Conservation (phyloP, 2,113 vertebrate species). For the Paracanthobrama guichenoti region DNA sequence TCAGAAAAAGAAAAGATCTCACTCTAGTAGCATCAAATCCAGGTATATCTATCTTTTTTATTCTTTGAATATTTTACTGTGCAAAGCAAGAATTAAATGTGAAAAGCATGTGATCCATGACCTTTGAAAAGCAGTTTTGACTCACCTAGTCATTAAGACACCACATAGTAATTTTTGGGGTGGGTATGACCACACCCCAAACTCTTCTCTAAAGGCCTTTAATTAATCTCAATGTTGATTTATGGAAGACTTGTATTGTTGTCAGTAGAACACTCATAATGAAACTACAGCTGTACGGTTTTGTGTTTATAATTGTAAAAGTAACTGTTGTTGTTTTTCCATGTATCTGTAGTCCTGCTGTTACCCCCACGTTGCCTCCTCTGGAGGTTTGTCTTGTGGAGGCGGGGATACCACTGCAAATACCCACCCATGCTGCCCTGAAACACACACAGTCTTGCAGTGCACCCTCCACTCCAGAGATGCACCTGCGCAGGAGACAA, state of each 20-base stretch:
- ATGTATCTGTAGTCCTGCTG: slow-evolving; percentile 67
- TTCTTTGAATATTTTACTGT: background rate
- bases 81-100: background rate
- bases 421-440: slow-evolving; percentile 66
- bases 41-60: slow-evolving; percentile 68
- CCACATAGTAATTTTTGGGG: slow-evolving; percentile 28
- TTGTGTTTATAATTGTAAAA: background rate
- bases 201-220: slow-evolving; percentile 14
- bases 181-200: slow-evolving; percentile 25
- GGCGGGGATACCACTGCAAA: slow-evolving; percentile 50
- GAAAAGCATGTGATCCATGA: background rate
- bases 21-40: slow-evolving; percentile 67
- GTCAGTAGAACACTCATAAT: background rate
- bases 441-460: slow-evolving; percentile 73
- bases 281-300: background rate
- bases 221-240: background rate
- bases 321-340: slow-evolving; percentile 35
- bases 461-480: slow-evolving; percentile 80
- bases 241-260: background rate
- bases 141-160: slow-evolving; percentile 30
- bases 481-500: slow-evolving; percentile 76
- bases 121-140: background rate
- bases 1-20: slow-evolving; percentile 78
- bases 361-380: slow-evolving; percentile 70
- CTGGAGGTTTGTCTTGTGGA: slow-evolving; percentile 69